Base-by-base conservation (phyloP, 2,797 vertebrate species). In the Acipenser oxyrinchus region DNA sequence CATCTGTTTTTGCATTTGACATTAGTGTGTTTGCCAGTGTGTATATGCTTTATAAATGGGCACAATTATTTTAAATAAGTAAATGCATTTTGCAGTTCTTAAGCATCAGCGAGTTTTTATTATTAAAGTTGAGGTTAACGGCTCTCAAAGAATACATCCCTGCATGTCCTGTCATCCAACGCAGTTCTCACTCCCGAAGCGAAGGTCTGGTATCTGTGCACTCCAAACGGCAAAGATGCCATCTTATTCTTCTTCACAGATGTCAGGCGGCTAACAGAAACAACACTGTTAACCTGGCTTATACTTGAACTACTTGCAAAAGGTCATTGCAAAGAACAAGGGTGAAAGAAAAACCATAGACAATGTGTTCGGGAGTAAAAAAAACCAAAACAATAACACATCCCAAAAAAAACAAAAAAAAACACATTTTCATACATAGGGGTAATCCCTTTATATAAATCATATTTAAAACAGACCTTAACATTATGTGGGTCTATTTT, bases 131-230 rank as follows among this genome's bases (percentile, higher is more conserved):
- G 37, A 37, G 50, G 53, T 73, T 23, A 70, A 49, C 60, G 74
- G 64, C 74, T 67, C 63, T 64, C 18, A 6, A 60, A 69, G 65
- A 66, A 63, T 1, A 70, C 58, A 49, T 70, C 52, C 57, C 37
- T 49, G 51, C 60, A 68, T 11, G 51, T 8, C 51, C 66, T 12
- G 23, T 78, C 53, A 50, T 62, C 49, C 49, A 51, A 8, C 18
- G 61, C 49, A 1, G 60, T 69, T 48, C 67, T 69, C 49, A 66
- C 60, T 13, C 69, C 69, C 1, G 69, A 69, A 2, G 73, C 49
- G 51, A 73, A 65, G 62, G 69, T 75, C 60, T 68, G 74, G 69
- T 73, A 70, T 60, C 10, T 51, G 2, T 53, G 51, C 11, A 70
- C 57, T 50, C 55, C 18, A 18, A 68, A 12, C 37, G 50, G 18